Evolutionary conservation across 2,888 invertebrate species (phyloP).

Genomic region (Acleris cristana): DNA sequence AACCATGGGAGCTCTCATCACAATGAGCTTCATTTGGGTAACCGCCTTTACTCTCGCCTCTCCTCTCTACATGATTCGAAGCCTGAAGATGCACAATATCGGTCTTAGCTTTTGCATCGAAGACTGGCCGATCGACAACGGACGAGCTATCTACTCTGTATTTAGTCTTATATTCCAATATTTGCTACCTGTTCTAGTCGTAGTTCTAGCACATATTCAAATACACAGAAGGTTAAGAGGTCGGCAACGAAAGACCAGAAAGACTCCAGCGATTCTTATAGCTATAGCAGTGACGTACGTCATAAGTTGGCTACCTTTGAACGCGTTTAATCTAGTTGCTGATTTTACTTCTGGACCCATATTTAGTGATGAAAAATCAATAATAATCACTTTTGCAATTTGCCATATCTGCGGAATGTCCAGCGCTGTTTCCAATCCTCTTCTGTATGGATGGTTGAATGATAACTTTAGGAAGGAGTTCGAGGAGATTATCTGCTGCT

Average conservation of each 20-base stretch:
- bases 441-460: conserved; percentile 96
- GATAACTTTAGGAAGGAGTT: conserved; percentile 97
- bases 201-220: conserved; percentile 91
- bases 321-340: conserved; percentile 92
- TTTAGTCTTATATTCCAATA: conserved; percentile 94
- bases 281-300: conserved; percentile 95
- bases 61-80: conserved; percentile 90
- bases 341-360: conserved; percentile 84
- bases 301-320: conserved; percentile 95
- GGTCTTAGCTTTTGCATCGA: conserved; percentile 89
- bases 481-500: conserved; percentile 88
- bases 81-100: conserved; percentile 84
- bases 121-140: conserved; percentile 90
- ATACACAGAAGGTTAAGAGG: conserved; percentile 91
- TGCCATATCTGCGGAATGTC: conserved; percentile 89
- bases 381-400: conserved; percentile 85
- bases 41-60: conserved; percentile 89
- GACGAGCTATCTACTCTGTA: conserved; percentile 91
- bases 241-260: conserved; percentile 88
- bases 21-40: conserved; percentile 88
- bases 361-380: conserved; percentile 71
- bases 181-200: conserved; percentile 91
- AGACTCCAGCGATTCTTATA: conserved; percentile 94
- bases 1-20: conserved; percentile 88
- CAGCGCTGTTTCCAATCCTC: conserved; percentile 95